These are phyloP conservation scores for Aplodontia rufa DNA, from an alignment of 2,113 vertebrate genomes.

Conservation along the genomic window DNA sequence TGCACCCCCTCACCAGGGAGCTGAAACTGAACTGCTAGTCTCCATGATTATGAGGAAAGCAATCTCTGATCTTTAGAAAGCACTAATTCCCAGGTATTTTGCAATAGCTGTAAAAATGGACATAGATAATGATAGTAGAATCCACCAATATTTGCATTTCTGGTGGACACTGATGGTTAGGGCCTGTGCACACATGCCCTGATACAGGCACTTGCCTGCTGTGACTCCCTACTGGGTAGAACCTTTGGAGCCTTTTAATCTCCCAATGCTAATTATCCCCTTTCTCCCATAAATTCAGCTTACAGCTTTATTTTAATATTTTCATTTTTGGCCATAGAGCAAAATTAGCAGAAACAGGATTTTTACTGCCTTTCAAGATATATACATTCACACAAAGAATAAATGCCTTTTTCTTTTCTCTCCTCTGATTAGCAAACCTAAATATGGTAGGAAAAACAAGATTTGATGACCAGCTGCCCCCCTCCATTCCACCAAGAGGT, in stretches of 20 bases:
- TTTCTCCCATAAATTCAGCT: background rate
- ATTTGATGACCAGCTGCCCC: background rate
- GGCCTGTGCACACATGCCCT: fast-evolving
- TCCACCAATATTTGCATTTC: background rate
- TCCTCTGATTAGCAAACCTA: background rate
- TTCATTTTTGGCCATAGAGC: background rate
- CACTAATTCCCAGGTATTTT: background rate
- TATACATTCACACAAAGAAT: background rate
- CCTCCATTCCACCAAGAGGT: background rate
- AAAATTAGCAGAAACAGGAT: background rate
- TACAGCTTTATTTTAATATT: background rate
- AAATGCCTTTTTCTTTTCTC: background rate
- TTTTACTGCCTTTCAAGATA: background rate
- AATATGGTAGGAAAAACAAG: background rate
- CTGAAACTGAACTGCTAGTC: background rate
- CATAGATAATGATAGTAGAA: background rate
- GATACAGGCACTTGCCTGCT: background rate
- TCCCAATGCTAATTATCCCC: background rate
- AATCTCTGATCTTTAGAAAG: background rate
- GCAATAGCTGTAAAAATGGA: background rate
- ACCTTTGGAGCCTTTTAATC: background rate
- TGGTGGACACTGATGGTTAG: background rate
- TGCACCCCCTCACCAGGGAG: background rate
- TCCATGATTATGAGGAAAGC: background rate
- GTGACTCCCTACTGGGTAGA: background rate